Conservation (phyloP, 37 sponge, comb jelly and placozoan genomes). For the Tethya wilhelma region DNA sequence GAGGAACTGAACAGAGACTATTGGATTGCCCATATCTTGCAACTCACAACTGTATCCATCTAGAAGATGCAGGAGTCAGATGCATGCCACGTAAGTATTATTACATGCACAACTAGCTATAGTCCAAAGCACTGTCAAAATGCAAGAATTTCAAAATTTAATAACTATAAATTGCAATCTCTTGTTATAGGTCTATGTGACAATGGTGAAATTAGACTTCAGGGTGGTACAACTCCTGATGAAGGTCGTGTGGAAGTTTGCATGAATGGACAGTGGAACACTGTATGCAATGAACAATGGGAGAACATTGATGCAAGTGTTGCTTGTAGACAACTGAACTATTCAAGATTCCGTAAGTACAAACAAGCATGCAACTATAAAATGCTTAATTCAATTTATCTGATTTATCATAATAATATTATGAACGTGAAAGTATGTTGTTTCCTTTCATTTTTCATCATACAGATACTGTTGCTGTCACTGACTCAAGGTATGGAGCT, state of each 20-base stretch:
- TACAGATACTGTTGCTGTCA: background rate
- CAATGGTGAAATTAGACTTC: background rate
- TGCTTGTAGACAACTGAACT: constrained; percentile 6
- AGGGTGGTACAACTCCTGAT: background rate
- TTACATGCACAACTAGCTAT: background rate
- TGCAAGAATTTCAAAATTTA: background rate
- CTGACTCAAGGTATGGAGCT: background rate
- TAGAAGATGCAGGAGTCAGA: constrained; percentile 10
- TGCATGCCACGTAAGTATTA: background rate
- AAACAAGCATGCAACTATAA: background rate
- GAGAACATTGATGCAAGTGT: constrained; percentile 2
- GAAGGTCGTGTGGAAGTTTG: constrained; percentile 16
- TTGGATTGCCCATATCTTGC: constrained; percentile 2
- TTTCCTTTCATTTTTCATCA: background rate
- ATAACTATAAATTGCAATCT: background rate
- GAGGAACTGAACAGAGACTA: background rate
- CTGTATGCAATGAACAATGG: background rate
- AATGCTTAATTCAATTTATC: background rate
- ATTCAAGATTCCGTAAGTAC: background rate
- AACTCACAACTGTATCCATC: constrained; percentile 1
- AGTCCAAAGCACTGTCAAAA: background rate
- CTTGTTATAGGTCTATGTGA: background rate
- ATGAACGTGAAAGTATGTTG: background rate
- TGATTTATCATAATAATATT: background rate
- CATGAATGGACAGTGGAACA: constrained; percentile 21